Conservation (phyloP, 2,797 vertebrate genomes). For the Danionella dracula region DNA sequence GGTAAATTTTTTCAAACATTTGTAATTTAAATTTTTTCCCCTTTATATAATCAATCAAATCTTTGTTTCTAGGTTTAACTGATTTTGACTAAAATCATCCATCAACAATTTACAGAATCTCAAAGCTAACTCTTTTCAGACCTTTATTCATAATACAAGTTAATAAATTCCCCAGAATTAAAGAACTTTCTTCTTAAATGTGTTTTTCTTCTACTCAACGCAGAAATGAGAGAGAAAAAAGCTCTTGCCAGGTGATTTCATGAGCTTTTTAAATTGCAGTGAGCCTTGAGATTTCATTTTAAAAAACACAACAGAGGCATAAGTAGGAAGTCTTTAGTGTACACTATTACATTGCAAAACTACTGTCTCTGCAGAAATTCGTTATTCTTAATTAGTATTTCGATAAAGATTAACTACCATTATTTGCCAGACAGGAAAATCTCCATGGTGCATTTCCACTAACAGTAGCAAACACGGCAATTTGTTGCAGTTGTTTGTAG, state of each 20-base stretch:
- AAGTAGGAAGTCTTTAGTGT: slow-evolving; percentile 4
- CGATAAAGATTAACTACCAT: slow-evolving; percentile 32
- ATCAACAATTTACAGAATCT: too few species aligned
- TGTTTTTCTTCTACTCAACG: not conserved
- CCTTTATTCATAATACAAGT: too few species aligned
- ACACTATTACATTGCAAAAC: slow-evolving; percentile 15
- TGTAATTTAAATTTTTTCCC: too few species aligned
- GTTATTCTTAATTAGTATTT: slow-evolving; percentile 33
- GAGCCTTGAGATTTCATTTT: not conserved
- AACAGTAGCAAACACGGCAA: slow-evolving; percentile 30
- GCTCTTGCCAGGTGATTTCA: not conserved
- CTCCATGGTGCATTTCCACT: slow-evolving; percentile 29
- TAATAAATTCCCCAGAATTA: not conserved
- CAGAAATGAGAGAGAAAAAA: not conserved
- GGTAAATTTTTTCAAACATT: too few species aligned
- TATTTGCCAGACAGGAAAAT: slow-evolving; percentile 27
- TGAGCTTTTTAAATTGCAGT: not conserved
- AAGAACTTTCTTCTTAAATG: not conserved
- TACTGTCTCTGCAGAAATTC: slow-evolving; percentile 32
- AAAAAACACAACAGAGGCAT: not conserved
- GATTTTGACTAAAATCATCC: too few species aligned
- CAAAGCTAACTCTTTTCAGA: too few species aligned
- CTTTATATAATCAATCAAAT: too few species aligned
- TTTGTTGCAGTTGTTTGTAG: slow-evolving; percentile 31
- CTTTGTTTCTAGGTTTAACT: too few species aligned